These are phyloP conservation scores for Scaptomyza cyrtandrae DNA, from an alignment of 2,888 invertebrate genomes.

Conservation along the genomic window DNA sequence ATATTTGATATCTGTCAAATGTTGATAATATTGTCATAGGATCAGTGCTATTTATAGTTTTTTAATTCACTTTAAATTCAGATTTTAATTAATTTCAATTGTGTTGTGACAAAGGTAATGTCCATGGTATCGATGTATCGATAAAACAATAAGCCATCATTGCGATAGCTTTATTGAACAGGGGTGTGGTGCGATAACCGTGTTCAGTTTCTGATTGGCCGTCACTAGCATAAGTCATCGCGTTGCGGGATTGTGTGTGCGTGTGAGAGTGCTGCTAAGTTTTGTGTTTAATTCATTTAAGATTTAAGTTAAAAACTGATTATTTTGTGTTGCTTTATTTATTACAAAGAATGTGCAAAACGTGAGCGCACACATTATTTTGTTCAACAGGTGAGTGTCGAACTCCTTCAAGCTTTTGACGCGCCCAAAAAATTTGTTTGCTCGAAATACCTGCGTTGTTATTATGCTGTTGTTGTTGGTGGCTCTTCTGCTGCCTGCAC, in stretches of 20 bases:
- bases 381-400: constrained; percentile 51
- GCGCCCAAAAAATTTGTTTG: constrained; percentile 73
- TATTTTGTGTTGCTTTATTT: constrained; percentile 66
- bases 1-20: too few species aligned
- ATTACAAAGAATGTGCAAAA: constrained; percentile 59
- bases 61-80: too few species aligned
- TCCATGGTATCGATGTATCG: constrained; percentile 18
- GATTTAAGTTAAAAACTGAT: constrained; percentile 63
- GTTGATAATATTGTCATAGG: too few species aligned
- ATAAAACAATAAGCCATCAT: not conserved
- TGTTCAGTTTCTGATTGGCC: constrained; percentile 36
- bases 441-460: constrained; percentile 71
- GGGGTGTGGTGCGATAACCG: constrained; percentile 61
- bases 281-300: constrained; percentile 66
- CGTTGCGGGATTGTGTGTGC: constrained; percentile 66
- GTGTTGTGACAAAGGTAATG: too few species aligned
- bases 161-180: constrained; percentile 10
- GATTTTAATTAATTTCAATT: too few species aligned
- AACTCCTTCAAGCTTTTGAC: constrained; percentile 32
- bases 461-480: constrained; percentile 65
- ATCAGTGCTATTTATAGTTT: too few species aligned
- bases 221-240: constrained; percentile 68
- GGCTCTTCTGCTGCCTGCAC: constrained; percentile 35
- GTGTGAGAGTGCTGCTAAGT: constrained; percentile 48
- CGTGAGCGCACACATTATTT: constrained; percentile 11